Evolutionary conservation across 2,113 vertebrate genomes (phyloP).

Genomic region (Nicator chloris): DNA sequence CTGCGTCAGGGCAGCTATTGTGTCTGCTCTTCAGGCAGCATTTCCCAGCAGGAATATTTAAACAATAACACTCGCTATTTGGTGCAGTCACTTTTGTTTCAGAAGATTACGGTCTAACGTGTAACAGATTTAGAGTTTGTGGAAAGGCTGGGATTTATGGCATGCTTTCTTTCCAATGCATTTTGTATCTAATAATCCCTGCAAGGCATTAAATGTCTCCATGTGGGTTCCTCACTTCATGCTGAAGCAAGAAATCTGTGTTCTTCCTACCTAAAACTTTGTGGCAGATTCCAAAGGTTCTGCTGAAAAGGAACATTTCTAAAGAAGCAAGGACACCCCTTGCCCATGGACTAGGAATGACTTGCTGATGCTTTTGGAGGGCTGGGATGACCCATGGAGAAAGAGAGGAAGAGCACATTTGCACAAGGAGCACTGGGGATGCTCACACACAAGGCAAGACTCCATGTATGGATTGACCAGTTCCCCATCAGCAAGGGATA

Average conservation of each 20-base stretch:
- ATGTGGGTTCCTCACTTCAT: background rate
- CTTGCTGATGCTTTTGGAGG: background rate
- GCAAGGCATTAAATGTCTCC: background rate
- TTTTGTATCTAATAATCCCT: background rate
- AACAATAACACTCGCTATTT: constrained; percentile 48
- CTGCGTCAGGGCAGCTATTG: constrained; percentile 28
- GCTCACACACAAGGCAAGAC: background rate
- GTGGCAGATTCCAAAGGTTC: background rate
- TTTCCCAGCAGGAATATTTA: constrained; percentile 68
- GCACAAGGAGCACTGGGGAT: fast-evolving
- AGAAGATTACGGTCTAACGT: background rate
- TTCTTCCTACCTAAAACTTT: background rate
- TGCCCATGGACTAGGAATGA: fast-evolving
- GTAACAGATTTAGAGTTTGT: constrained; percentile 29
- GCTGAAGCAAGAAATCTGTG: background rate
- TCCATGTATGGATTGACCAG: fast-evolving
- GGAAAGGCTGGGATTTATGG: background rate
- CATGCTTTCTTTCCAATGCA: background rate
- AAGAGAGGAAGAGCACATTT: fast-evolving
- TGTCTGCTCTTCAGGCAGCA: constrained; percentile 12
- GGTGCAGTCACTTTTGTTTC: constrained; percentile 59
- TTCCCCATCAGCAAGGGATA: fast-evolving
- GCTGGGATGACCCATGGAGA: background rate
- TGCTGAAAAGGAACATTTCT: background rate
- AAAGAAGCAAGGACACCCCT: background rate